Evolutionary conservation across 2,888 invertebrate species (phyloP).

Genomic region (Lasius fuliginosus): DNA sequence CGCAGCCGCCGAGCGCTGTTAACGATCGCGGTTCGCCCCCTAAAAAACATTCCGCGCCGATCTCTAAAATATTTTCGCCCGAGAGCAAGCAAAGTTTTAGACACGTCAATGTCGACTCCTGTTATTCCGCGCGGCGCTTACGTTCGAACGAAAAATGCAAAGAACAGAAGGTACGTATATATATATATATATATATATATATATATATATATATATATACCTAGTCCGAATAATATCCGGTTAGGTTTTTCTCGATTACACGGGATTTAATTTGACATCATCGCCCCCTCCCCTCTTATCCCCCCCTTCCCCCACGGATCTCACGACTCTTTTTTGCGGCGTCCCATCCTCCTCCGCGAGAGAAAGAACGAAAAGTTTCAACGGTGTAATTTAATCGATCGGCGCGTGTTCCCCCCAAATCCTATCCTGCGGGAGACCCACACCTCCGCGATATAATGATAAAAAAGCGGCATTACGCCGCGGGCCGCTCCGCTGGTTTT

Average conservation of each 20-base stretch:
- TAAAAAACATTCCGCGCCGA: slow-evolving; percentile 59
- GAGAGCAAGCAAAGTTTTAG: not conserved
- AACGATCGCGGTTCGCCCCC: slow-evolving; percentile 62
- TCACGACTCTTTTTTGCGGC: too few relatives aligned
- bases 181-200: too few relatives aligned
- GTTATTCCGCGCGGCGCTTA: not conserved
- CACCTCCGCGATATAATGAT: not conserved
- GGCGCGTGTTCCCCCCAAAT: not conserved
- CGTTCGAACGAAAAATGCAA: not conserved
- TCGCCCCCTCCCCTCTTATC: not conserved
- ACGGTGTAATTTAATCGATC: slow-evolving; percentile 21
- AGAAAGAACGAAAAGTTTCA: not conserved
- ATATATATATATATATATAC: too few relatives aligned
- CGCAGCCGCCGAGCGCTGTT: slow-evolving; percentile 45
- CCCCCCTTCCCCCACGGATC: too few relatives aligned
- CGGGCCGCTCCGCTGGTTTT: slow-evolving; percentile 51
- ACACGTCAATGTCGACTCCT: not conserved
- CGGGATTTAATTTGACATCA: not conserved
- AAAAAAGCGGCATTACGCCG: not conserved
- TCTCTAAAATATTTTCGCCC: slow-evolving; percentile 49
- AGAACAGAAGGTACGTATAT: too few relatives aligned
- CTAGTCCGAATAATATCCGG: too few relatives aligned
- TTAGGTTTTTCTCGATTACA: not conserved
- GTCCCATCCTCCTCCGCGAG: not conserved
- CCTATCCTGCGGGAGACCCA: not conserved